Base-by-base conservation (phyloP, 2,113 vertebrate species). In the Micronycteris hirsuta region DNA sequence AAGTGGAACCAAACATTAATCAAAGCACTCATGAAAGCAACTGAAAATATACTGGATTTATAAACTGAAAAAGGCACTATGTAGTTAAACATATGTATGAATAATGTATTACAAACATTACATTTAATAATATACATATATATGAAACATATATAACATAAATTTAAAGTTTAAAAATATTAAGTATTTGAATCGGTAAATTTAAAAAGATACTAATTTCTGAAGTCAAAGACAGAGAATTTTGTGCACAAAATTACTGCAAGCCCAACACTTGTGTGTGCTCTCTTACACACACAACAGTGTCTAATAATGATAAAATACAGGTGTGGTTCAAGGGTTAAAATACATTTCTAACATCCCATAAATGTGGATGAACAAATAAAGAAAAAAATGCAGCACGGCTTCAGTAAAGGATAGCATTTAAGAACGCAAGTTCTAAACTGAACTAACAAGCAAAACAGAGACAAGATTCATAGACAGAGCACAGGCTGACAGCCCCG, bases 201-300 rank as follows among this genome's bases (percentile, higher is more conserved):
- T 77, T 76, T 10, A 54, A 84, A 61, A n/a, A n/a, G 28, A 10
- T 81, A 47, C 3, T 67, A 58, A 49, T 71, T 83, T 91, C n/a
- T 74, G 63, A 71, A 78, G 36, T 24, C 38, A 73, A 91, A 92
- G 78, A 94, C 11, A 89, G 47, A 89, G 13, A 67, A 67, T 24
- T 86, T 13, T 86, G 9, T 63, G 49, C 26, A 86, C 31, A 26
- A 36, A 92, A 45, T 28, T 58, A 82, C 17, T 15, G 19, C 3
- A 41, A 89, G 15, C 43, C 70, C 5, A 13, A 24, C 24, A 0
- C 20, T 13, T 2, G 9, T 3, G 22, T 0, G 2, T 22, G 9
- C 10, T 52, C 31, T 47, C 84, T 63, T n/a, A 86, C 16, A 38
- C 3, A 17, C 3, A 68, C 2, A 38, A 16, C 17, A 33, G 15